Percentiles rank a stretch among this genome's conserved stretches.
phyloP scores from a whole-genome alignment of 2,888 invertebrate genomes.

The Ectobius pallidus region DNA sequence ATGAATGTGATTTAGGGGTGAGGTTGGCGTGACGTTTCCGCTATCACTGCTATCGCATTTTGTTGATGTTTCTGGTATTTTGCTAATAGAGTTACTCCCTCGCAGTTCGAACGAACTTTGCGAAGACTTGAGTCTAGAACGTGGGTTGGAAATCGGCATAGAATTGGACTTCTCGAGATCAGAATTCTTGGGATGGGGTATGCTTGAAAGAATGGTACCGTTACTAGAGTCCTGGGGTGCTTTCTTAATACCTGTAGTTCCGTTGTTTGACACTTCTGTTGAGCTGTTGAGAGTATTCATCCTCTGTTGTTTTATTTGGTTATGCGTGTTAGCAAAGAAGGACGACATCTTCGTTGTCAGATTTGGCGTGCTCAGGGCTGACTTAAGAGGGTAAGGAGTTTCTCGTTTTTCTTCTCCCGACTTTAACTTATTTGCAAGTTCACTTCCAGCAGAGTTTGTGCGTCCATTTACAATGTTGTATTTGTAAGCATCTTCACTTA shows the following conservation, averaged over 20 bases:
- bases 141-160: slow-evolving; percentile 26
- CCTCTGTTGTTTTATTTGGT: slow-evolving; percentile 68
- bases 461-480: not conserved
- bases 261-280: slow-evolving; percentile 3
- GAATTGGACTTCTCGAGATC: slow-evolving; percentile 5
- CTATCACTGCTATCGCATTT: slow-evolving; percentile 56
- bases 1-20: slow-evolving; percentile 56
- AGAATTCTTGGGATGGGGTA: not conserved
- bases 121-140: slow-evolving; percentile 44
- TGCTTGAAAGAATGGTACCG: slow-evolving; percentile 34
- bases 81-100: not conserved
- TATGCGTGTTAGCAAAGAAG: slow-evolving; percentile 65
- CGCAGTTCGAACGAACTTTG: slow-evolving; percentile 47
- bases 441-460: slow-evolving; percentile 12
- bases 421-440: not conserved
- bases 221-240: slow-evolving; percentile 32
- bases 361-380: slow-evolving; percentile 55
- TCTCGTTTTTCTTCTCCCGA: not conserved
- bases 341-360: slow-evolving; percentile 50
- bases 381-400: slow-evolving; percentile 53
- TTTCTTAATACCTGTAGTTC: slow-evolving; percentile 8
- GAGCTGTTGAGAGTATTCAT: not conserved
- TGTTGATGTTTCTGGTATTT: not conserved
- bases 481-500: not conserved
- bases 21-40: slow-evolving; percentile 66